These are phyloP conservation scores for Epizoanthus scotinus DNA, from an alignment of 92 coral and sea anemone genomes.

Conservation along the genomic window DNA sequence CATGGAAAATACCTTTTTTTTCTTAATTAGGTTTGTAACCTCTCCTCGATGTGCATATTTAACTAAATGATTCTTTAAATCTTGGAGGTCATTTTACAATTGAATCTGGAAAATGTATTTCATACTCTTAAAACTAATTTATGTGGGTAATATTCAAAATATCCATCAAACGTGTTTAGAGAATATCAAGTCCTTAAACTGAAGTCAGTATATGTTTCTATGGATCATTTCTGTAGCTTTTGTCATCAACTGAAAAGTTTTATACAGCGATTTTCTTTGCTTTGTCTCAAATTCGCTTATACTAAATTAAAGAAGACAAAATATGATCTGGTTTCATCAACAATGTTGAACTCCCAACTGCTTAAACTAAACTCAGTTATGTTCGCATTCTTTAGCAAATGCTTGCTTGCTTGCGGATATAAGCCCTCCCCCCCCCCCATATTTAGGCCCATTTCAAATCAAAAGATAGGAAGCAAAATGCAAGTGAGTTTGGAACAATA, in stretches of 20 bases:
- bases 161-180: constrained; percentile 17
- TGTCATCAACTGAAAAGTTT: background rate
- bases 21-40: too few species aligned
- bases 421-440: too few species aligned
- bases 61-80: too few species aligned
- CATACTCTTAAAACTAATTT: background rate
- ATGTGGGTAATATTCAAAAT: constrained; percentile 12
- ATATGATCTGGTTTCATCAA: constrained; percentile 2
- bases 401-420: too few species aligned
- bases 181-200: background rate
- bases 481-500: too few species aligned
- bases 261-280: constrained; percentile 11
- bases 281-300: background rate
- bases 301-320: background rate
- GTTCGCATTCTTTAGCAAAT: too few species aligned
- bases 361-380: constrained; percentile 19
- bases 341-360: constrained; percentile 7
- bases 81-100: too few species aligned
- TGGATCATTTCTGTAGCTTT: constrained; percentile 18
- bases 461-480: too few species aligned
- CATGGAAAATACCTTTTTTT: too few species aligned
- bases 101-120: too few species aligned
- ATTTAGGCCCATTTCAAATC: too few species aligned
- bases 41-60: too few species aligned
- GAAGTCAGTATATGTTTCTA: constrained; percentile 21